A percentile compares a stretch with the other conserved stretches of the same genome.
Evolutionary conservation across 2,888 invertebrate species (phyloP).

Genomic region (Pachycephus smyrnensis): DNA sequence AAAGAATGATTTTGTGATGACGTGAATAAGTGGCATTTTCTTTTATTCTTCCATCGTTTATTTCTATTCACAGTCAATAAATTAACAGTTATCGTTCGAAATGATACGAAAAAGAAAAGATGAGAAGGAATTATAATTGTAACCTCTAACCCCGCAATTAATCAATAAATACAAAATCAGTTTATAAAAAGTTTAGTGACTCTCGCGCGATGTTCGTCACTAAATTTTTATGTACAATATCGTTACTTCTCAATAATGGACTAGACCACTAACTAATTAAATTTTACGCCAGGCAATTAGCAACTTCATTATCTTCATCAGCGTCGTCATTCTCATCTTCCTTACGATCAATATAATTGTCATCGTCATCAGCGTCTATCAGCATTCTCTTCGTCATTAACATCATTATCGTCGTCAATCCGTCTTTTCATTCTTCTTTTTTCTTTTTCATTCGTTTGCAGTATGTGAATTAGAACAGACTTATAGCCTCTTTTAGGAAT

Average conservation of each 20-base stretch:
- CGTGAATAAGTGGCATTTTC: neutral
- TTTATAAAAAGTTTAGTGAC: slow-evolving; percentile 39
- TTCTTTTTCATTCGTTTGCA: neutral
- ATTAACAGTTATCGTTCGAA: slow-evolving; percentile 54
- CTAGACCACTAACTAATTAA: slow-evolving; percentile 48
- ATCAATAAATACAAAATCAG: slow-evolving; percentile 60
- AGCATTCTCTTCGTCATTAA: no score
- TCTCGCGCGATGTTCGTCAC: slow-evolving; percentile 23
- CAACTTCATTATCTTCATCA: slow-evolving; percentile 9
- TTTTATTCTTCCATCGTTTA: slow-evolving; percentile 51
- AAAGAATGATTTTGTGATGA: neutral
- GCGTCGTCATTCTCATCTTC: neutral
- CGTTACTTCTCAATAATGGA: slow-evolving; percentile 47
- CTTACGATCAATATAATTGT: slow-evolving; percentile 10
- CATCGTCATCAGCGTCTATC: neutral
- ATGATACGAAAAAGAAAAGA: neutral
- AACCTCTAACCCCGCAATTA: slow-evolving; percentile 52
- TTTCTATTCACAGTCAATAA: slow-evolving; percentile 63
- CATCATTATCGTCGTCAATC: neutral
- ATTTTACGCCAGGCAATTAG: slow-evolving; percentile 17
- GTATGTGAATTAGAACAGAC: slow-evolving; percentile 16
- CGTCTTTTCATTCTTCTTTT: slow-evolving; percentile 13
- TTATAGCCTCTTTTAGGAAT: slow-evolving; percentile 25
- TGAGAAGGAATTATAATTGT: slow-evolving; percentile 34
- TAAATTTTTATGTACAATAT: slow-evolving; percentile 22